These are phyloP conservation scores for Periophthalmus modestus DNA, from an alignment of 2,113 vertebrate genomes.

Conservation along the genomic window DNA sequence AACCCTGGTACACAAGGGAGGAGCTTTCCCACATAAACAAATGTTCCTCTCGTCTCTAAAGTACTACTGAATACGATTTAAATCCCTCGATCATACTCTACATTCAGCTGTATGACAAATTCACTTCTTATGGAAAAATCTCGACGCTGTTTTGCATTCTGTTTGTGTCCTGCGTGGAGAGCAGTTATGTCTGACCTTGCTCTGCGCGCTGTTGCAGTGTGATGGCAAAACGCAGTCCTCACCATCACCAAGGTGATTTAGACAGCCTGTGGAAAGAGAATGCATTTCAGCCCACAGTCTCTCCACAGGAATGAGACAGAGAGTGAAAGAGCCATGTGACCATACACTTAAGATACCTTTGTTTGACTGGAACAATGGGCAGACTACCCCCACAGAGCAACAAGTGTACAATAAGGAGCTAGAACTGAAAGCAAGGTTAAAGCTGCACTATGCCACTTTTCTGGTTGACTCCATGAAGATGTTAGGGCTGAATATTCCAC, in stretches of 20 bases:
- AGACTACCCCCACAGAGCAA: slow-evolving; percentile 20
- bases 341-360: slow-evolving; percentile 36
- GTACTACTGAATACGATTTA: slow-evolving; percentile 11
- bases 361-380: slow-evolving; percentile 27
- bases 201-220: background rate
- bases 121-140: slow-evolving; percentile 9
- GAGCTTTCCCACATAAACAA: slow-evolving; percentile 53
- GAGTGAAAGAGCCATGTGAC: slow-evolving; percentile 26
- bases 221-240: slow-evolving; percentile 9
- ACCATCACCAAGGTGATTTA: slow-evolving; percentile 25
- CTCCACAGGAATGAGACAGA: slow-evolving; percentile 6
- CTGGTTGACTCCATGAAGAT: background rate
- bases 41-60: slow-evolving; percentile 40
- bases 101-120: slow-evolving; percentile 11
- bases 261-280: slow-evolving; percentile 26
- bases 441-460: background rate
- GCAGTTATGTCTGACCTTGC: slow-evolving; percentile 13
- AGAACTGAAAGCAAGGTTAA: background rate
- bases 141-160: background rate
- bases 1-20: slow-evolving; percentile 37
- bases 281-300: slow-evolving; percentile 26
- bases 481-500: background rate
- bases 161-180: background rate
- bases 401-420: background rate
- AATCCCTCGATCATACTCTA: slow-evolving; percentile 15